Conservation (phyloP, 2,113 vertebrate species). For the Oreotrochilus melanogaster region DNA sequence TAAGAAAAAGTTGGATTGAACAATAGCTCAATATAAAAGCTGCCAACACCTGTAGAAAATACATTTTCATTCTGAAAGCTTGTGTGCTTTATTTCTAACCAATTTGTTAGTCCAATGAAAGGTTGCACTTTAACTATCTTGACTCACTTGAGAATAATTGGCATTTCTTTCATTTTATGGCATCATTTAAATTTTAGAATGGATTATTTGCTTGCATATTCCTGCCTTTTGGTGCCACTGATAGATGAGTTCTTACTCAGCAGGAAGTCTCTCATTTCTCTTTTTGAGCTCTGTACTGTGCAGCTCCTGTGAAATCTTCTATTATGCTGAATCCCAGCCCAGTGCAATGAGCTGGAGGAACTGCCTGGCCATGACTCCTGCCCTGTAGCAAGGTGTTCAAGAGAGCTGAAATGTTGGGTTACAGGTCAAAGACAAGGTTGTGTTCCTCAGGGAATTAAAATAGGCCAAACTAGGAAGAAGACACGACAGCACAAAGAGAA, state of each 20-base stretch:
- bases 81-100: conserved; percentile 49
- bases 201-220: conserved; percentile 69
- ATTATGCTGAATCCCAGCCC: conserved; percentile 9
- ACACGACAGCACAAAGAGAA: accelerated
- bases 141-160: conserved; percentile 71
- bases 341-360: background rate
- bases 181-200: conserved; percentile 66
- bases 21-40: conserved; percentile 66
- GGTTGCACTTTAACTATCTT: conserved; percentile 64
- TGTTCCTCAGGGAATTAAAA: background rate
- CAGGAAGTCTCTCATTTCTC: conserved; percentile 51
- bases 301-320: conserved; percentile 13
- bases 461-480: background rate
- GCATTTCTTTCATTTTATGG: conserved; percentile 70
- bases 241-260: conserved; percentile 52
- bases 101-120: conserved; percentile 71
- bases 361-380: background rate
- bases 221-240: conserved; percentile 40
- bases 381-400: background rate
- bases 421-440: conserved; percentile 4
- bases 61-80: conserved; percentile 59
- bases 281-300: conserved; percentile 40
- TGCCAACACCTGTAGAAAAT: conserved; percentile 65
- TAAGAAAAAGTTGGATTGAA: conserved; percentile 56
- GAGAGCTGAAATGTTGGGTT: background rate